phyloP scores from a whole-genome alignment of 2,113 vertebrate genomes.

The Pantherophis guttatus region DNA sequence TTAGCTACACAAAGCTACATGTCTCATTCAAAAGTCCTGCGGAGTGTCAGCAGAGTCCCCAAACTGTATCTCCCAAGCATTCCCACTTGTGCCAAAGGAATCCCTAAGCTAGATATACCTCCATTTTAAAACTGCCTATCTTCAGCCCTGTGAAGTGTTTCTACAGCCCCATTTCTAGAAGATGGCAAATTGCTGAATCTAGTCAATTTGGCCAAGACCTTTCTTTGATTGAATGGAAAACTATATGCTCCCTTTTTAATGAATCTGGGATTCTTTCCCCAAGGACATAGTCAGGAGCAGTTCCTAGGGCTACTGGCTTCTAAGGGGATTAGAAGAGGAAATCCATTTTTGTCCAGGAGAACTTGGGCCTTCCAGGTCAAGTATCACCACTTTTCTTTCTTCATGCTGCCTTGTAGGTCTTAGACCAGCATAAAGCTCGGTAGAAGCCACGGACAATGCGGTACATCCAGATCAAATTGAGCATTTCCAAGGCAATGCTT shows the following conservation, averaged over 20 bases:
- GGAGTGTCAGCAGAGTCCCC: neutral
- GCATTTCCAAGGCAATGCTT: constrained; percentile 73
- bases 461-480: constrained; percentile 79
- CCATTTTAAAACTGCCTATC: neutral
- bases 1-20: neutral
- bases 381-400: neutral
- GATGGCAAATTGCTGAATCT: neutral
- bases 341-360: neutral
- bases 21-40: neutral
- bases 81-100: neutral
- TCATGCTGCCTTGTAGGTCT: neutral
- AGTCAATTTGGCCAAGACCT: neutral
- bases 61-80: neutral
- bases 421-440: neutral
- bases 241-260: neutral
- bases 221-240: neutral
- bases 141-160: neutral
- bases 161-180: neutral
- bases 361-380: neutral
- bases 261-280: neutral
- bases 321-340: neutral
- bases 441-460: constrained; percentile 72
- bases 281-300: neutral
- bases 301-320: constrained; percentile 12
- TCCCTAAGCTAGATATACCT: neutral